These are phyloP conservation scores for Brachymystax lenok DNA, from an alignment of 2,797 vertebrate species.

Conservation along the genomic window DNA sequence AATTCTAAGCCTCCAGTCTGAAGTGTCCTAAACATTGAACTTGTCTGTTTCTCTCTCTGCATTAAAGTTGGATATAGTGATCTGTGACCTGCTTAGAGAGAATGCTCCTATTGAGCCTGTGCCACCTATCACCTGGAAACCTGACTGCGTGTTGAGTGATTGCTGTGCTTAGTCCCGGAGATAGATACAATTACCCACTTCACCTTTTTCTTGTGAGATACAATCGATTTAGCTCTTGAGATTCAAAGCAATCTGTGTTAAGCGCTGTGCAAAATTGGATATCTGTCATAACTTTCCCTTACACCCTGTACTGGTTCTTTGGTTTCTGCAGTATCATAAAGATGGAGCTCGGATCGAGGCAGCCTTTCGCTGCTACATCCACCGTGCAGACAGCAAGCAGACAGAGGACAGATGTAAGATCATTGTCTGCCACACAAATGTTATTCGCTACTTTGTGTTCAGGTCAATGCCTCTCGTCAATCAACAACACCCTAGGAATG, in stretches of 20 bases:
- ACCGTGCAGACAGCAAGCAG: conserved; percentile 81
- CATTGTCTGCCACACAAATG: conserved; percentile 86
- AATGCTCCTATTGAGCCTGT: conserved; percentile 86
- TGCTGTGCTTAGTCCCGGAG: neutral
- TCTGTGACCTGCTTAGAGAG: conserved; percentile 85
- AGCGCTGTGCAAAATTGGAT: neutral
- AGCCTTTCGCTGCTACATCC: conserved; percentile 86
- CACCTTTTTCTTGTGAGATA: neutral
- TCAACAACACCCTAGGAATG: neutral
- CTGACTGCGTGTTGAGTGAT: conserved; percentile 83
- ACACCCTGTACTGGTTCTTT: conserved; percentile 3
- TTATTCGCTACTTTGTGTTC: conserved; percentile 89
- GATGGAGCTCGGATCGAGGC: conserved; percentile 87
- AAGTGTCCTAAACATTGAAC: neutral
- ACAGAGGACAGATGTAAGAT: conserved; percentile 87
- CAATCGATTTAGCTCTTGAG: neutral
- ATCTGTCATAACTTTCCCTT: neutral
- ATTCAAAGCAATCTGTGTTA: neutral
- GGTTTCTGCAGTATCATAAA: conserved; percentile 83
- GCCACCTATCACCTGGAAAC: conserved; percentile 84
- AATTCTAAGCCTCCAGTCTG: neutral
- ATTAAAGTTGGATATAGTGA: conserved; percentile 77
- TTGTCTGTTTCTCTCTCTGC: neutral
- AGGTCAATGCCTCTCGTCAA: conserved; percentile 64
- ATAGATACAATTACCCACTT: neutral